Conservation (phyloP, 2,113 vertebrate genomes). For the Oreochromis niloticus region DNA sequence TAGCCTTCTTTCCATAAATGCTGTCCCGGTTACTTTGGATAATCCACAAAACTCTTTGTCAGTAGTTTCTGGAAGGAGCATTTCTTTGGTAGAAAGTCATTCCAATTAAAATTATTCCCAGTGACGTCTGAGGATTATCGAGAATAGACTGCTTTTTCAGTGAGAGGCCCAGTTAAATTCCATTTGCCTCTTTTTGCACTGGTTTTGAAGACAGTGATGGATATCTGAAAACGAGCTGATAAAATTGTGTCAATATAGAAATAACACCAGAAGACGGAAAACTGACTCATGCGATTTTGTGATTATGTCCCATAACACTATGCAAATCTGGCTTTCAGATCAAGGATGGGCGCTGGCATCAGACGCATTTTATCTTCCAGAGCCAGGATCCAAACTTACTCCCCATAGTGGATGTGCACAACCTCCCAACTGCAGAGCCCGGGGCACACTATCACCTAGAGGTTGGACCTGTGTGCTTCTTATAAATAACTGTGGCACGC, state of each 20-base stretch:
- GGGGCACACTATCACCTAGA: conserved; percentile 86
- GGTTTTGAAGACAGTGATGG: not conserved
- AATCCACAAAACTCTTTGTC: not conserved
- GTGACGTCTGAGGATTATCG: not conserved
- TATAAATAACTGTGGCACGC: conserved; percentile 60
- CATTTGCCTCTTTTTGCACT: not conserved
- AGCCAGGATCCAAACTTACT: conserved; percentile 86
- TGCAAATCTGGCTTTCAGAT: conserved; percentile 67
- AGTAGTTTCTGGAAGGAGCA: not conserved
- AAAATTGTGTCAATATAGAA: not conserved
- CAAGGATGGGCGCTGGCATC: conserved; percentile 89
- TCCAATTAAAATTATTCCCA: not conserved
- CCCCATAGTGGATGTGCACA: conserved; percentile 82
- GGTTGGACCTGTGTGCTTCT: conserved; percentile 91
- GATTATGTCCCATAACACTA: not conserved
- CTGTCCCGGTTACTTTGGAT: not conserved
- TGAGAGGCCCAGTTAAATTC: not conserved
- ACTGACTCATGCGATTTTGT: not conserved
- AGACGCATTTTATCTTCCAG: conserved; percentile 85
- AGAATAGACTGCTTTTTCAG: not conserved
- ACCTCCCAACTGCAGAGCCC: conserved; percentile 75
- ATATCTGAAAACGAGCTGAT: not conserved
- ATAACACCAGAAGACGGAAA: not conserved
- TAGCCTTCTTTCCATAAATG: not conserved
- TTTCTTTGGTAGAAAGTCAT: not conserved